Evolutionary conservation across 1,140 invertebrate species (phyloP), one percentile per base, ranked within the genome.

Genomic region (Drosophila pseudoobscura): DNA sequence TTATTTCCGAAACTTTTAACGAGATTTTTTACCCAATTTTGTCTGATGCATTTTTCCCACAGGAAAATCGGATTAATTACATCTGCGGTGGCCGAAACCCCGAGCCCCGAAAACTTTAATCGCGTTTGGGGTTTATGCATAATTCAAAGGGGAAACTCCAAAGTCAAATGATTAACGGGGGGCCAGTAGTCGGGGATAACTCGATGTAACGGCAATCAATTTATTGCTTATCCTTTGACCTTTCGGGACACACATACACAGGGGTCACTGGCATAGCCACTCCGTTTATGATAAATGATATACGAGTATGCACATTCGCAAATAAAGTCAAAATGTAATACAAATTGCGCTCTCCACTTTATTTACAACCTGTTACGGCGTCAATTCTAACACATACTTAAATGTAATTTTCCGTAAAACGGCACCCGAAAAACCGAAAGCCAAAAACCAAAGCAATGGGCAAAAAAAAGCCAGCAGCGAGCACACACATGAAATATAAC

Each of bases 301-400:
- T 39, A 39, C 35, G 35, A 41, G 59, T 50, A 39, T 62, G 54
- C 26, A 35, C 45, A 35, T 15, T 24, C 49, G 43, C 49, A 62
- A 79, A 65, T 65, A 60, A 77, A 65, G 63, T 69, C 56, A 46
- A 76, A 56, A 63, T 76, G 65, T 70, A 69, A 59, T 68, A 70
- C 64, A 64, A 69, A 69, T 69, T 65, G 35, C 58, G 57, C 54
- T 73, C 56, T 54, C 35, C 35, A 5, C 74, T 43, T 88, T 83
- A 82, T 87, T 87, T 88, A 87, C 78, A 88, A 88, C 83, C 83
- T 88, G 83, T 88, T 88, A 83, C 64, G 58, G 78, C 72, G 83
- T 79, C 72, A 88, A 83, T 88, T 83, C 75, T 79, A 88, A 88
- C 83, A 88, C 83, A 83, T 88, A 83, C 83, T 88, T 83, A 88